These are phyloP conservation scores for Thereva unica DNA, from an alignment of 2,888 invertebrate species.

Conservation along the genomic window DNA sequence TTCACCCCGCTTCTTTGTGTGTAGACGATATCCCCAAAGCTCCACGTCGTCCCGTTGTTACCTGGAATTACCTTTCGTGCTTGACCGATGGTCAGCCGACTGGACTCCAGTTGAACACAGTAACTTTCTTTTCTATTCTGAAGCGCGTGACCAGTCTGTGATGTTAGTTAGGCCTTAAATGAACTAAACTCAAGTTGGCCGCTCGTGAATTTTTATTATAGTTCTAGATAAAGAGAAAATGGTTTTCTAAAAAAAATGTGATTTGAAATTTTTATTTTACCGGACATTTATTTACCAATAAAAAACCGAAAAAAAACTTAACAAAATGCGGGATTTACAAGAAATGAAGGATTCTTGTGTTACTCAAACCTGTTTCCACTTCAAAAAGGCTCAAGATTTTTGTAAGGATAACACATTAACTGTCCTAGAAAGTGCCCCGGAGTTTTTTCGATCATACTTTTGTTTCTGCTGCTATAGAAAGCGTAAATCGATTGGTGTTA, in stretches of 20 bases:
- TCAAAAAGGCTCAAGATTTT: constrained; percentile 39
- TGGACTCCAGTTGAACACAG: constrained; percentile 11
- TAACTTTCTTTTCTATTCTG: constrained; percentile 24
- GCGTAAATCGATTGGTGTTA: constrained; percentile 53
- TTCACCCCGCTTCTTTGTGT: too few relatives aligned
- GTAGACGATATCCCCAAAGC: background rate
- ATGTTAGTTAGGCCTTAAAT: constrained; percentile 44
- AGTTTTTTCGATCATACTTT: constrained; percentile 47
- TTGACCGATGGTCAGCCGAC: constrained; percentile 23
- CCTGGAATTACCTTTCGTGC: background rate
- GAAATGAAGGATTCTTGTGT: constrained; percentile 1
- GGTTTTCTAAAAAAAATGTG: background rate
- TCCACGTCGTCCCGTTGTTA: background rate
- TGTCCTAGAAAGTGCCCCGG: constrained; percentile 46
- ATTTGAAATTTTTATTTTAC: too few relatives aligned
- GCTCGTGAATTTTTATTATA: constrained; percentile 9
- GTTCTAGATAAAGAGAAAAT: constrained; percentile 6
- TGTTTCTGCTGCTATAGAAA: constrained; percentile 48
- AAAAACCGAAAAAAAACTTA: background rate
- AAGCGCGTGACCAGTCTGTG: constrained; percentile 45
- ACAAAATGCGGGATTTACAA: constrained; percentile 8
- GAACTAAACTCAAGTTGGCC: constrained; percentile 34
- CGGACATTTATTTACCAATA: background rate
- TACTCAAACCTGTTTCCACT: background rate
- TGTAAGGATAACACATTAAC: constrained; percentile 21